Conservation (phyloP, 2,888 invertebrate genomes). For the Horisme vitalbata region DNA sequence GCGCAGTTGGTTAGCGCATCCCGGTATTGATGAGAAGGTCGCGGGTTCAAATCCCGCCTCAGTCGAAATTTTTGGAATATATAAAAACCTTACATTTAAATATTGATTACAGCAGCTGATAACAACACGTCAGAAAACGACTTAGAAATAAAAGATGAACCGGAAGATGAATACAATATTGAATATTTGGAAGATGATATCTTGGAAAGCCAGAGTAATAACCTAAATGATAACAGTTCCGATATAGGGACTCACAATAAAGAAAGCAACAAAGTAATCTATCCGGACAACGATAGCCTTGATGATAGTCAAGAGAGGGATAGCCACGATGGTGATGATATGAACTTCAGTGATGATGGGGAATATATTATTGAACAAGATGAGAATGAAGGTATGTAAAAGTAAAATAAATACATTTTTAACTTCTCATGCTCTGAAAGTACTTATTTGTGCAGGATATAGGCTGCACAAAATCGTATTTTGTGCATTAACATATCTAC, state of each 20-base stretch:
- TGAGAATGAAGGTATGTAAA: conserved; percentile 2
- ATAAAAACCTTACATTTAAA: too few species aligned
- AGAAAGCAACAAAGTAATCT: too few species aligned
- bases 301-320: conserved; percentile 3
- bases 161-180: conserved; percentile 35
- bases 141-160: conserved; percentile 1
- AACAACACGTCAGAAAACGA: neutral
- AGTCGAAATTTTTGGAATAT: too few species aligned
- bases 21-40: too few species aligned
- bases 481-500: too few species aligned
- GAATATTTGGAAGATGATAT: conserved; percentile 47
- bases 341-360: neutral
- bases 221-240: conserved; percentile 24
- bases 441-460: too few species aligned
- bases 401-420: too few species aligned
- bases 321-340: conserved; percentile 7
- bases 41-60: too few species aligned
- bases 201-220: conserved; percentile 7
- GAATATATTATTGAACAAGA: too few species aligned
- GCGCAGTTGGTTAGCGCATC: too few species aligned
- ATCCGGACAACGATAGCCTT: neutral
- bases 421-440: too few species aligned
- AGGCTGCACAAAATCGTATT: too few species aligned
- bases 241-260: neutral
- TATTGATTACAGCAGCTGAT: neutral